These are phyloP conservation scores for Anthoscopus minutus DNA, from an alignment of 2,113 vertebrate genomes.

Conservation along the genomic window DNA sequence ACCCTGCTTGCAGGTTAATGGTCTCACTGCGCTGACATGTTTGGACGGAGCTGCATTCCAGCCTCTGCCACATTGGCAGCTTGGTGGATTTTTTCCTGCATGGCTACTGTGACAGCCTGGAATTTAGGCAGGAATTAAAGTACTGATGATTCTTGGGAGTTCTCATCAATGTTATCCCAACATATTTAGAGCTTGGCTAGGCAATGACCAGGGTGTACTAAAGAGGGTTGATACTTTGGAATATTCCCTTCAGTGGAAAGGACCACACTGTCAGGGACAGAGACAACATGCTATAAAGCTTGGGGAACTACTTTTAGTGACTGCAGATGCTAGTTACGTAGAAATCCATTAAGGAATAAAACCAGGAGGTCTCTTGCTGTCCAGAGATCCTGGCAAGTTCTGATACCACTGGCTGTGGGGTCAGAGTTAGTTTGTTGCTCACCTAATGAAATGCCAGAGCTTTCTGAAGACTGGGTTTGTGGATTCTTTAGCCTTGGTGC, in stretches of 20 bases:
- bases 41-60: neutral
- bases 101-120: neutral
- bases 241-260: neutral
- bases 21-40: neutral
- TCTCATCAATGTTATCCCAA: neutral
- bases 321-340: neutral
- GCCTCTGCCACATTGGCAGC: fast-evolving
- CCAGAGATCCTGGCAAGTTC: neutral
- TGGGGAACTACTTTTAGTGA: neutral
- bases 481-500: neutral
- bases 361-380: neutral
- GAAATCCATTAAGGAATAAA: neutral
- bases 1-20: neutral
- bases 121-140: neutral
- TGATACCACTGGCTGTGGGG: neutral
- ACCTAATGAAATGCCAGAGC: neutral
- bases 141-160: neutral
- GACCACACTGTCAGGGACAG: neutral
- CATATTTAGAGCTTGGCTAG: neutral
- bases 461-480: neutral
- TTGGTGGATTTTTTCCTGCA: neutral
- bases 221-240: neutral
- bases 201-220: neutral
- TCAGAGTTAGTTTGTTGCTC: neutral
- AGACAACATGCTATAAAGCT: neutral